A percentile compares a stretch with the other conserved stretches of the same genome.
Evolutionary conservation across 2,888 invertebrate species (phyloP).

Genomic region (Amphiduros pacificus): DNA sequence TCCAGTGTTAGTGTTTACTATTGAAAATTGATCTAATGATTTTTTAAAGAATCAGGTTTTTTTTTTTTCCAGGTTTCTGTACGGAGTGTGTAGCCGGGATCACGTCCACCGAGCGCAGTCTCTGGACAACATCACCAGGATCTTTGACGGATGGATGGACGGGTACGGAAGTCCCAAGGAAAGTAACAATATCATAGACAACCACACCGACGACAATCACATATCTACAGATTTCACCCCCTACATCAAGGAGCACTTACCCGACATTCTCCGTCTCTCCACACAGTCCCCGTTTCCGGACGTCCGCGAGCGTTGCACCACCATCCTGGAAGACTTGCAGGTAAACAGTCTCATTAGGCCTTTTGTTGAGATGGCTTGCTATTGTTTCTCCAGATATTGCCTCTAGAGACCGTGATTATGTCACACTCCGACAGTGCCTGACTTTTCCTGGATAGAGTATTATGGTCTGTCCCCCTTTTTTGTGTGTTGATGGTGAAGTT

Average conservation of each 20-base stretch:
- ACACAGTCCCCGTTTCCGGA: constrained; percentile 68
- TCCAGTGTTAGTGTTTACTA: too few species aligned
- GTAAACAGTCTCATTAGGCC: too few species aligned
- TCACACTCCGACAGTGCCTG: too few species aligned
- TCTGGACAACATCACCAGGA: constrained; percentile 30
- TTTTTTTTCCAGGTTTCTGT: too few species aligned
- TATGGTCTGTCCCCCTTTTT: too few species aligned
- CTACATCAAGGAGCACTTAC: constrained; percentile 64
- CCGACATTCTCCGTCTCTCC: constrained; percentile 66
- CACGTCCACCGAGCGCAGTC: constrained; percentile 32
- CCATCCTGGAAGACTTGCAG: constrained; percentile 66
- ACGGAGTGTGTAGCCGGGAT: constrained; percentile 35
- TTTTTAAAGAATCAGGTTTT: too few species aligned
- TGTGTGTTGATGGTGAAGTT: too few species aligned
- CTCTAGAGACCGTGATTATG: too few species aligned
- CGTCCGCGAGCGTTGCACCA: constrained; percentile 66
- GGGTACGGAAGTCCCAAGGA: constrained; percentile 39
- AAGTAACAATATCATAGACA: constrained; percentile 6
- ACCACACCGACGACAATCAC: constrained; percentile 16
- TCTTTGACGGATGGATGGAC: constrained; percentile 36
- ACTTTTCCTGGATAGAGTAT: too few species aligned
- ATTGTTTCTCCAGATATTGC: too few species aligned
- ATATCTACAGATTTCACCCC: constrained; percentile 52
- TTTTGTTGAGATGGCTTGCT: too few species aligned
- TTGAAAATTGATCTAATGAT: too few species aligned